Conservation (phyloP, 1,140 invertebrate genomes). For the Drosophila nigrodunni region DNA sequence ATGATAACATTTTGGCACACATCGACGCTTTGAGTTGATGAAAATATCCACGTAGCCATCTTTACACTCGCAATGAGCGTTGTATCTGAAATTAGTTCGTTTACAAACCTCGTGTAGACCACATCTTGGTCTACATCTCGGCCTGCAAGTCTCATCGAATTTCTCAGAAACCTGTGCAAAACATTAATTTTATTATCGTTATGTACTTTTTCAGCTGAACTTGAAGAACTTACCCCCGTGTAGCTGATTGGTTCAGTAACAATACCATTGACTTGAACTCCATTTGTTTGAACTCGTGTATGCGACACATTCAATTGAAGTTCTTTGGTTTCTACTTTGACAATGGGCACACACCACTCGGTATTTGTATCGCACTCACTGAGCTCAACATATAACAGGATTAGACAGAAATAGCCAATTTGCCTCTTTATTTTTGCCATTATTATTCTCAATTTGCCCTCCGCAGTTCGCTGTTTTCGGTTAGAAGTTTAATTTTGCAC, state of each 20-base stretch:
- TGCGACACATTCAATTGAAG: background rate
- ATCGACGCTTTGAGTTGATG: background rate
- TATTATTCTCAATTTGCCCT: background rate
- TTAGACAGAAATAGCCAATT: background rate
- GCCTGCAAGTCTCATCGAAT: background rate
- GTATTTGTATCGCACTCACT: background rate
- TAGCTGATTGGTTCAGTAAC: too few species aligned
- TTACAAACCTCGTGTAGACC: constrained; percentile 8
- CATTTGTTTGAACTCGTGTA: background rate
- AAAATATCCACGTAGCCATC: background rate
- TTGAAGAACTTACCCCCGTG: constrained; percentile 7
- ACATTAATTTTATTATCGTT: background rate
- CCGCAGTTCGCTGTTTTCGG: too few species aligned
- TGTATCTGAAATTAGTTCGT: too few species aligned
- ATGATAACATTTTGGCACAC: background rate
- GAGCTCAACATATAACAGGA: background rate
- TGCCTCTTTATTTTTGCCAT: background rate
- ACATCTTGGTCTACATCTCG: constrained; percentile 5
- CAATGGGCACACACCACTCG: background rate
- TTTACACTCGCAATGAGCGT: background rate
- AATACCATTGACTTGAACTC: background rate
- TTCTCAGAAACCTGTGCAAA: background rate
- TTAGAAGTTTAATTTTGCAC: too few species aligned
- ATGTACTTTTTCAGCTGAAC: background rate
- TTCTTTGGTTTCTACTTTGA: background rate